phyloP scores from a whole-genome alignment of 2,113 vertebrate species.

The Thinocorus orbignyianus region DNA sequence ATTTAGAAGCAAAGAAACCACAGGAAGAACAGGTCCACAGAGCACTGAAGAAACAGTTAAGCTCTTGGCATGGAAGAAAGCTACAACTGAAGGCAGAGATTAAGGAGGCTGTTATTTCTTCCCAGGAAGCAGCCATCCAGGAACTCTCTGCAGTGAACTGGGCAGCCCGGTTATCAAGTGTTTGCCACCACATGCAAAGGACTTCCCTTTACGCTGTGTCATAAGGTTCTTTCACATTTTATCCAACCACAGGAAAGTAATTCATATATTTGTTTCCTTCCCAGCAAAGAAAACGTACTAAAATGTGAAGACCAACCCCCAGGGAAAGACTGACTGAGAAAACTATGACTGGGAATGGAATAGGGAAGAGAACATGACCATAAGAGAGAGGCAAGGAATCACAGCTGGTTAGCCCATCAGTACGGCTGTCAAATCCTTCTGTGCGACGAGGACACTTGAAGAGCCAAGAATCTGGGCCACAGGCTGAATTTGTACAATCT shows the following conservation, averaged over 20 bases:
- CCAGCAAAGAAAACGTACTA: not conserved
- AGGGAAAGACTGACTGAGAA: not conserved
- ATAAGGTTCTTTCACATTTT: not conserved
- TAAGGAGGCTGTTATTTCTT: not conserved
- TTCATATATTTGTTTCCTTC: not conserved
- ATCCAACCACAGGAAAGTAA: not conserved
- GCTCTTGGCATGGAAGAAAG: not conserved
- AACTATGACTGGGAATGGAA: not conserved
- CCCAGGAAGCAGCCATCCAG: not conserved
- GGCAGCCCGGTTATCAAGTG: not conserved
- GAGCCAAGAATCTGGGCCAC: not conserved
- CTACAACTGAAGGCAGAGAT: not conserved
- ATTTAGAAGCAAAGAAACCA: not conserved
- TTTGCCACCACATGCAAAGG: not conserved
- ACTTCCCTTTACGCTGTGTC: not conserved
- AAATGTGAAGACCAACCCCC: not conserved
- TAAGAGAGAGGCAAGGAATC: rapidly evolving
- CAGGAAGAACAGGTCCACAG: not conserved
- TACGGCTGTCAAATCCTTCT: not conserved
- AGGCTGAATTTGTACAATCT: not conserved
- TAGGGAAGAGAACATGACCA: not conserved
- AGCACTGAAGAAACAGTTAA: not conserved
- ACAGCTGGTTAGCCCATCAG: not conserved
- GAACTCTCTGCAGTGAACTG: not conserved
- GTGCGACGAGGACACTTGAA: rapidly evolving